Base-by-base conservation (phyloP, 2,113 vertebrate genomes). In the Calcarius ornatus region DNA sequence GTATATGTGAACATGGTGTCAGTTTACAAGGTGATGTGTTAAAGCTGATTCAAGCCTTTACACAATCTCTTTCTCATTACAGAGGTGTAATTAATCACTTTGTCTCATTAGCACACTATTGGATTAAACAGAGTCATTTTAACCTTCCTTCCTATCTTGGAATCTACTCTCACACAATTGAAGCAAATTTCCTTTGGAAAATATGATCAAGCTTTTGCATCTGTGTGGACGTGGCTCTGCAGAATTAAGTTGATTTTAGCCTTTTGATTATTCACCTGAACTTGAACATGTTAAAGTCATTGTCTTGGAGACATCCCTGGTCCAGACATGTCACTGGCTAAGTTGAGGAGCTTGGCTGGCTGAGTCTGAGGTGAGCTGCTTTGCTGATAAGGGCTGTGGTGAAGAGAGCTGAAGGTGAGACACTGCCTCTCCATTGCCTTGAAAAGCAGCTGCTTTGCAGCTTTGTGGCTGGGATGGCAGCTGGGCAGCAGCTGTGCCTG, bases 101-200 rank as follows among this genome's bases (percentile, higher is more conserved):
- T 81, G 91, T 48, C 70, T 95, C 81, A 42, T 94, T 91, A 95
- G 69, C 50, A 65, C 33, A 42, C 72, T 69, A 57, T 81, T 95
- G 88, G 80, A 92, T 96, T 96, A 96, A 96, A 79, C 22, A 73
- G 76, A 85, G 59, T 57, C 9, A 88, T 93, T 96, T 95, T 94
- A 94, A 73, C 75, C 18, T 96, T 88, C 33, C 31, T 73, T 40
- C 53, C 10, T 89, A 56, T 88, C 80, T 81, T 78, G 48, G 56
- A 94, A 91, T 94, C 76, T 89, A 66, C 37, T 48, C 43, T 75
- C 59, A 77, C 19, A 70, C 45, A 88, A 90, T 51, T 42, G 43
- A 95, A 95, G 68, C 73, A 37, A 82, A 48, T 96, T 95, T 97
- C 42, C 77, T 83, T 90, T 57, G 88, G 86, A 95, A 95, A 89